Percentiles rank a stretch among this genome's conserved stretches.
These are phyloP conservation scores for Melanocharis versteri DNA, from an alignment of 2,113 vertebrate species.

Conservation along the genomic window DNA sequence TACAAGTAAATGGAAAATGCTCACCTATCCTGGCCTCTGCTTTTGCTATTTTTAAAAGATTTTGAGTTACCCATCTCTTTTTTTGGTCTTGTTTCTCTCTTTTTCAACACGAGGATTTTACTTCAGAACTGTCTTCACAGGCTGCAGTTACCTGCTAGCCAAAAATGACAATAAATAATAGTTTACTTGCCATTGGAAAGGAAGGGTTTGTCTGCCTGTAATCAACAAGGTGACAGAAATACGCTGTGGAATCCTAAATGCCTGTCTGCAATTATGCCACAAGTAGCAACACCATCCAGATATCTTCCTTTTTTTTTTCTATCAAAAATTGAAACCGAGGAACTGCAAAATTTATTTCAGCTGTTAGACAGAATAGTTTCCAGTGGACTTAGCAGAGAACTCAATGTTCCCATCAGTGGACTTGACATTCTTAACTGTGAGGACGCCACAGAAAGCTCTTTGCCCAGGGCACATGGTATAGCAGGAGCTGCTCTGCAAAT, in stretches of 20 bases:
- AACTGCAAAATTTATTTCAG: not conserved
- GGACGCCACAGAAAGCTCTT: not conserved
- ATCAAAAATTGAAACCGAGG: not conserved
- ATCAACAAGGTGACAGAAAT: not conserved
- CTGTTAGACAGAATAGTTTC: not conserved
- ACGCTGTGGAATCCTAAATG: not conserved
- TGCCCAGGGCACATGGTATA: not conserved
- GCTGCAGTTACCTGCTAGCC: not conserved
- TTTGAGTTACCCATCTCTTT: not conserved
- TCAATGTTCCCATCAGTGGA: not conserved
- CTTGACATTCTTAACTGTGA: not conserved
- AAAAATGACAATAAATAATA: not conserved
- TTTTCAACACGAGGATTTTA: not conserved
- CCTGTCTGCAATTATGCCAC: not conserved
- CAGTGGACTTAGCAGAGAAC: not conserved
- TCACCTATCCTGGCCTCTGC: not conserved
- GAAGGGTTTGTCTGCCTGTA: not conserved
- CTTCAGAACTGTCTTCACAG: not conserved
- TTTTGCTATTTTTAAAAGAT: not conserved
- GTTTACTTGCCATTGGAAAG: not conserved
- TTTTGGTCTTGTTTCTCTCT: rapidly evolving
- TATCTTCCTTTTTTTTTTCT: not conserved
- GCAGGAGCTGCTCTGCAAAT: not conserved
- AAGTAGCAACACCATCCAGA: not conserved
- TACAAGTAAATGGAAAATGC: not conserved